Evolutionary conservation across 2,888 invertebrate species (phyloP).

Genomic region (Trissolcus brochymenae): DNA sequence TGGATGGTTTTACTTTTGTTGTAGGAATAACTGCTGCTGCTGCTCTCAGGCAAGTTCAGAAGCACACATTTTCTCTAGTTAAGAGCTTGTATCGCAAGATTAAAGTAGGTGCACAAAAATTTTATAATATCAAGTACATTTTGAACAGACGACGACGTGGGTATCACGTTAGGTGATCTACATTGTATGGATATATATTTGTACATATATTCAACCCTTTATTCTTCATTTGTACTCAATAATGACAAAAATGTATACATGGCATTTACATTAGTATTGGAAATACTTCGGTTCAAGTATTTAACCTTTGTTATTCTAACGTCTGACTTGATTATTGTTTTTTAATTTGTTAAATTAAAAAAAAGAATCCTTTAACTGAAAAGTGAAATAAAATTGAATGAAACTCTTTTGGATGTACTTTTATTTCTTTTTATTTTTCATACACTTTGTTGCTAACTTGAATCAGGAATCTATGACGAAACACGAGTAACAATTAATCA

Average conservation of each 20-base stretch:
- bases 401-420: no score
- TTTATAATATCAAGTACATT: conserved; percentile 61
- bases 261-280: no score
- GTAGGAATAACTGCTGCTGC: conserved; percentile 75
- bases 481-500: no score
- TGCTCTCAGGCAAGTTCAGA: conserved; percentile 75
- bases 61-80: conserved; percentile 66
- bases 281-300: no score
- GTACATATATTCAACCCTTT: neutral
- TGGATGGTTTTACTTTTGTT: conserved; percentile 75
- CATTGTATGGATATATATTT: conserved; percentile 5
- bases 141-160: conserved; percentile 23
- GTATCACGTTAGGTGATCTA: conserved; percentile 26
- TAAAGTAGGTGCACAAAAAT: conserved; percentile 67
- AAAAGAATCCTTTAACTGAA: no score
- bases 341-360: no score
- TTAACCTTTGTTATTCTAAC: no score
- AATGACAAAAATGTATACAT: neutral
- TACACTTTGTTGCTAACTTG: no score
- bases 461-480: no score
- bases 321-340: no score
- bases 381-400: no score
- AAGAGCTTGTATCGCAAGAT: conserved; percentile 69
- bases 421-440: no score
- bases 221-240: neutral